These are phyloP conservation scores for Epinephelus fuscoguttatus DNA, from an alignment of 2,113 vertebrate species.

Conservation along the genomic window DNA sequence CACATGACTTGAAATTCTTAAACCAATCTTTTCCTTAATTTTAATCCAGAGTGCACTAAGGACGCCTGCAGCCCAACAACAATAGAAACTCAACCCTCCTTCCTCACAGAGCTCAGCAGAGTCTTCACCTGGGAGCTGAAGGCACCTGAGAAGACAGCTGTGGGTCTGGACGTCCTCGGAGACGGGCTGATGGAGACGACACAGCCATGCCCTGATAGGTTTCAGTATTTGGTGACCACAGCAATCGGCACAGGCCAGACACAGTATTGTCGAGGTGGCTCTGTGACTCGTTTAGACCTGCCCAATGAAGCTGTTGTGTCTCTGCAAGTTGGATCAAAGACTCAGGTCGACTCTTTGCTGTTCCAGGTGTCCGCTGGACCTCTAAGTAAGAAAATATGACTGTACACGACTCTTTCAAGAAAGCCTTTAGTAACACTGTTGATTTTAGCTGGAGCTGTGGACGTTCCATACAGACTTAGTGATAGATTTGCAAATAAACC, in stretches of 20 bases:
- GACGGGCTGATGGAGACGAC: slow-evolving; percentile 80
- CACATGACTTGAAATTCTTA: background rate
- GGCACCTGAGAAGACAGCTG: slow-evolving; percentile 78
- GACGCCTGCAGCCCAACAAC: slow-evolving; percentile 83
- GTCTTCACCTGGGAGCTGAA: slow-evolving; percentile 87
- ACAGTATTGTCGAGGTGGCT: slow-evolving; percentile 88
- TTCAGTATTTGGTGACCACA: slow-evolving; percentile 80
- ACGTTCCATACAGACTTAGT: background rate
- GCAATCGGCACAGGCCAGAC: slow-evolving; percentile 59
- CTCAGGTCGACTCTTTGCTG: slow-evolving; percentile 59
- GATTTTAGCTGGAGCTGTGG: background rate
- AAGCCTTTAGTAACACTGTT: background rate
- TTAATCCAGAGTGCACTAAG: slow-evolving; percentile 86
- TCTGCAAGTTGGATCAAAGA: slow-evolving; percentile 80
- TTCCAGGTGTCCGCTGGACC: slow-evolving; percentile 86
- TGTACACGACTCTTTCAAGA: background rate
- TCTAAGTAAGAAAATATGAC: slow-evolving; percentile 81
- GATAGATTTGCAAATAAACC: background rate
- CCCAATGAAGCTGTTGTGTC: slow-evolving; percentile 80
- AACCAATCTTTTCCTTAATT: background rate
- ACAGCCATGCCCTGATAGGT: slow-evolving; percentile 77
- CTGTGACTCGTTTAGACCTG: slow-evolving; percentile 85
- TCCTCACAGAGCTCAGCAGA: slow-evolving; percentile 83
- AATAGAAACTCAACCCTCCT: slow-evolving; percentile 74
- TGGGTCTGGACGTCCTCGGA: slow-evolving; percentile 82